Conservation (phyloP, 1,140 invertebrate genomes). For the Drosophila santomea region DNA sequence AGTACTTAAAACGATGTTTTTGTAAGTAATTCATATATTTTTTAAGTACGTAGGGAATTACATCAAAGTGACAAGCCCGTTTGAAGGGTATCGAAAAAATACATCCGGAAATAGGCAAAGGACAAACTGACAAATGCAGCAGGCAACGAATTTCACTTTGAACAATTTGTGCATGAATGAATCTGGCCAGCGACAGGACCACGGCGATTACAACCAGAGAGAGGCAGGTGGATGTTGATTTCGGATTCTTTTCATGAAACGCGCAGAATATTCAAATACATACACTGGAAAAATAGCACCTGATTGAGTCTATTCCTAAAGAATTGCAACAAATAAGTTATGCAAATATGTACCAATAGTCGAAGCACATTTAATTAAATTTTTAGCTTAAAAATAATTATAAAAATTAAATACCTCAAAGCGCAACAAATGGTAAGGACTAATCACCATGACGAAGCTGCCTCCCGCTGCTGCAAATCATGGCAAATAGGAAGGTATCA, state of each 20-base stretch:
- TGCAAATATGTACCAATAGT: background rate
- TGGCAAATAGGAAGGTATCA: constrained; percentile 37
- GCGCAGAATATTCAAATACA: constrained; percentile 7
- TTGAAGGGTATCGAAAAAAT: constrained; percentile 13
- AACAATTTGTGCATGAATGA: constrained; percentile 79
- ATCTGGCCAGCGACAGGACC: constrained; percentile 39
- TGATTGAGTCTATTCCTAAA: background rate
- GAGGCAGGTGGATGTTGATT: constrained; percentile 19
- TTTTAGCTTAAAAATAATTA: background rate
- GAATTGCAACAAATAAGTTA: too few species aligned
- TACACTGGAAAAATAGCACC: background rate
- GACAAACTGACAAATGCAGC: constrained; percentile 75
- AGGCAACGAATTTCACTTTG: constrained; percentile 65
- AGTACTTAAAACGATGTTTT: too few species aligned
- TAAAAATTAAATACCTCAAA: constrained; percentile 3
- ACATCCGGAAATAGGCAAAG: constrained; percentile 10
- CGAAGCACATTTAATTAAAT: constrained; percentile 46
- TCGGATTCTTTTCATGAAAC: background rate
- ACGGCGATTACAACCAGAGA: constrained; percentile 26
- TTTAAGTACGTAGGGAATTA: rapidly evolving
- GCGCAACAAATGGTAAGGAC: background rate
- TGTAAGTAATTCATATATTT: background rate
- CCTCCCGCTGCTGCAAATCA: background rate
- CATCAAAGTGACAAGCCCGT: too few species aligned
- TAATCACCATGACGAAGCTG: constrained; percentile 70